Evolutionary conservation across 2,113 vertebrate species (phyloP), one percentile per base, ranked within the genome.

Genomic region (Ctenodactylus gundi): DNA sequence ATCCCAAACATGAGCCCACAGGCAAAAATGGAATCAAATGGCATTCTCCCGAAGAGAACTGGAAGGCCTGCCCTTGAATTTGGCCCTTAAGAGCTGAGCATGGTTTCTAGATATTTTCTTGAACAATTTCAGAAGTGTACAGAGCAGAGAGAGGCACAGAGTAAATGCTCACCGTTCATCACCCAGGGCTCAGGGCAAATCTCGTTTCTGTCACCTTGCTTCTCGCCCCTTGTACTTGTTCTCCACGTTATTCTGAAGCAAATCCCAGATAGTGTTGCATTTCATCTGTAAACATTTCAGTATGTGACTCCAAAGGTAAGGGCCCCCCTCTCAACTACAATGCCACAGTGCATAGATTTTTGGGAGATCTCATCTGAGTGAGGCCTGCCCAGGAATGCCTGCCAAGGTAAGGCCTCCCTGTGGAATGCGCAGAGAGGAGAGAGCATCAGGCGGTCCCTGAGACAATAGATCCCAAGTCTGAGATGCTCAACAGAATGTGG

Each of bases 381-480:
- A 27, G 7, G 14, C 23, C 11, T 13, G 46, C 15, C 36, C 82
- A 34, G 17, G 10, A 80, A 51, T 51, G 55, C 15, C 44, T 39
- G 39, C 46, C 34, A 6, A 49, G 44, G 51, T 13, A 11, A 91
- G 85, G 84, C 53, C 53, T 12, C 34, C 31, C 77, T 60, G 53
- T 21, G 76, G 58, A 57, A 39, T 15, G 31, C 11, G 27, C 53
- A 39, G 83, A 86, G 68, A 57, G 1, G n/a, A 25, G n/a, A 51
- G 39, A 13, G 15, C 0, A 0, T 14, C 6, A 14, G 12, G 14
- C 11, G 64, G 68, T 82, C 41, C n/a, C 34, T 4, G 1, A 15
- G 10, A 53, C 23, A 13, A 53, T 14, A 21, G 31, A 25, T 34
- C 39, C n/a, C 34, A 6, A 6, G 44, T 8, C 53, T 72, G 12